Evolutionary conservation across 2,888 invertebrate species (phyloP), one percentile per base, ranked within the genome.

Genomic region (Apotomis capreana): DNA sequence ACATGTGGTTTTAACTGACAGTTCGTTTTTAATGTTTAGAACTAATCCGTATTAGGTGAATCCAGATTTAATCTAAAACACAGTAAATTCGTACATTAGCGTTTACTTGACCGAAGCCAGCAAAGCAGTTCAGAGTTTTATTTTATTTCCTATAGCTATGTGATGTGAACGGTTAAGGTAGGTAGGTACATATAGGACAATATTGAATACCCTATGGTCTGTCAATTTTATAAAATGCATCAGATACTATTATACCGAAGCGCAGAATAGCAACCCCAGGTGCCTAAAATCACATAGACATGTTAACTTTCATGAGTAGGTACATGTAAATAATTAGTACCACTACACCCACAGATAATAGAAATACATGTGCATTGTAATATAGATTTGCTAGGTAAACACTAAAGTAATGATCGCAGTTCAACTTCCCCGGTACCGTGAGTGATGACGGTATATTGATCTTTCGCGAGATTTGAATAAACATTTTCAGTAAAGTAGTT

Each of bases 401-500:
- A 69, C 54, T 63, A 61, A 26, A 40, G 52, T 15, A 68, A 71
- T 63, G 54, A 71, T 68, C 70, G 6, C 3, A 68, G 74, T 49
- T 73, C 73, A 67, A 51, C 51, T 70, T 63, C 52, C 68, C 70
- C 70, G 62, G 58, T 55, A 46, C 68, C 49, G 49, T 69, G 65
- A 67, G 75, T 68, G 78, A 76, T 74, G 73, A 76, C 72, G 74
- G 81, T 80, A 75, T 81, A 78, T 82, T 84, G 81, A 80, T 80
- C 82, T 78, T 80, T 81, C 74, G 73, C 76, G 75, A 79, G 77
- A 70, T 80, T 73, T 78, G 77, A 78, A 74, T 78, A 71, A 79
- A 79, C 72, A 78, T 76, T 74, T 75, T 69, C 57, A 68, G 71
- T 71, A 57, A 49, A 49, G 49, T 49, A 49, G 65, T 15, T 68